Evolutionary conservation across 1,140 invertebrate species (phyloP).

Genomic region (Colletes latitarsis): DNA sequence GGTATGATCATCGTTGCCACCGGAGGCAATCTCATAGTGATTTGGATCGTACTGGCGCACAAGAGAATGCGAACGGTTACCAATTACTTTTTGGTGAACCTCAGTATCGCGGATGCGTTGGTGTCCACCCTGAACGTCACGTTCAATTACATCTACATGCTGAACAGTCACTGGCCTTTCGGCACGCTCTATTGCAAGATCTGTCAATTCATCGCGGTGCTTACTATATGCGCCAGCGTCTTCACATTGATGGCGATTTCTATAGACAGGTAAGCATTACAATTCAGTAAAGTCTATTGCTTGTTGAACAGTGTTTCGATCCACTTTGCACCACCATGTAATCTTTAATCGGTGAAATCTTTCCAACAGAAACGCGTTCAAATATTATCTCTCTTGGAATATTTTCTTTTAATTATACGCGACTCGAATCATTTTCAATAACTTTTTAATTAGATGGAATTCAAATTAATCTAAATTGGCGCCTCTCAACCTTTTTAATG

Average conservation of each 20-base stretch:
- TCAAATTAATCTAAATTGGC: no score
- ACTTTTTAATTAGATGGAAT: no score
- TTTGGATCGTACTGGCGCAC: slow-evolving; percentile 96
- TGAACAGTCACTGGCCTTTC: slow-evolving; percentile 96
- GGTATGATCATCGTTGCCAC: slow-evolving; percentile 95
- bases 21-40: slow-evolving; percentile 95
- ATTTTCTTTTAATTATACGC: no score
- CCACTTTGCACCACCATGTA: no score
- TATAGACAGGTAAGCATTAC: slow-evolving; percentile 92
- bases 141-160: slow-evolving; percentile 97
- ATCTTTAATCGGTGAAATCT: no score
- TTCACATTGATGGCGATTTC: slow-evolving; percentile 98
- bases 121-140: slow-evolving; percentile 96
- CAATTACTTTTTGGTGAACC: slow-evolving; percentile 97
- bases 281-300: not conserved
- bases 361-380: no score
- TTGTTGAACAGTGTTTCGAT: no score
- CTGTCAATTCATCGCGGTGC: slow-evolving; percentile 94
- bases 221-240: slow-evolving; percentile 95
- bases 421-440: no score
- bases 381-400: no score
- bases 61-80: slow-evolving; percentile 96
- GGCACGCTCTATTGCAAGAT: slow-evolving; percentile 96
- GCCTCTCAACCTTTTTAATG: no score
- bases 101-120: slow-evolving; percentile 95